Evolutionary conservation across 35 echinoderm and acorn worm genomes (phyloP), one percentile per base, ranked within the genome.

Genomic region (Acanthaster planci): DNA sequence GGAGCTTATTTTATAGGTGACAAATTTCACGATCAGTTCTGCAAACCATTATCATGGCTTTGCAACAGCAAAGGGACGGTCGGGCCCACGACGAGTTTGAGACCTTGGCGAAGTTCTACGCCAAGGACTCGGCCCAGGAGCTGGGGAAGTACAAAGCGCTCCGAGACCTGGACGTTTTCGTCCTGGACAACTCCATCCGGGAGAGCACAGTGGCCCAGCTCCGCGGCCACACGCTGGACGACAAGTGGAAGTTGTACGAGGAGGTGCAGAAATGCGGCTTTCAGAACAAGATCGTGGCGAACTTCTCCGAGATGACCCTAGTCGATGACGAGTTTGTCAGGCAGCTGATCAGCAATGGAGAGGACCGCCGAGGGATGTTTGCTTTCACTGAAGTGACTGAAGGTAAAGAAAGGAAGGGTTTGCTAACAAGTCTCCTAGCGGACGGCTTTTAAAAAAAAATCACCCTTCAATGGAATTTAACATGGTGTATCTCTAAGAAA

Each of bases 271-370:
- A 89, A 35, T 27, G 42, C 8, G 56, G 78, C 12, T 82, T 67
- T 78, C 82, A 81, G 87, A 82, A 89, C 55, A 82, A 39, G 35
- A 82, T 89, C 52, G 87, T 89, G 16, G 87, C 77, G 5, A 80
- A 51, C 23, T 87, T 87, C 86, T 52, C 40, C 12, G 31, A 86
- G 38, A 72, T 76, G 64, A 76, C 84, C n/a, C 17, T 60, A 22
- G 67, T 77, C 17, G 86, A 79, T 22, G 86, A 87, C 30, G 19
- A 82, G 35, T 89, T 81, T 37, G 64, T 89, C 40, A 36, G 82
- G 87, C 77, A 89, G 27, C 87, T 89, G 37, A 21, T 36, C 19
- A 38, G 38, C 0, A 82, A 51, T 2, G 87, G 87, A 16, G 87
- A 89, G 36, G 87, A 89, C 40, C 78, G 51, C 0, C 15, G 55